A percentile compares a stretch with the other conserved stretches of the same genome.
Conservation (phyloP, 1,140 invertebrate species). For the Zophobas atratus region DNA sequence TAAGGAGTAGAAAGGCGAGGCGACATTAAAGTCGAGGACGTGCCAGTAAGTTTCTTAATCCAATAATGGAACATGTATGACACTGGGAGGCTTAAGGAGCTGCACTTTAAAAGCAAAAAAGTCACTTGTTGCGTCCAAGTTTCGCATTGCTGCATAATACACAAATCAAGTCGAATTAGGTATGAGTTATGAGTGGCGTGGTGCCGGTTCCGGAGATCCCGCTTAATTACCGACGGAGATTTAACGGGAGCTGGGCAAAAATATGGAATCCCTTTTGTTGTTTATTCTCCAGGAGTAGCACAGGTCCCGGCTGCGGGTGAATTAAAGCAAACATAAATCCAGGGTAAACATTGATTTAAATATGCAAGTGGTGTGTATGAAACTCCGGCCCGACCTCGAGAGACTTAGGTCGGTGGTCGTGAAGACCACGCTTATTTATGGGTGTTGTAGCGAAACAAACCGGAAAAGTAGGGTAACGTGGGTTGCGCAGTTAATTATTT, state of each 20-base stretch:
- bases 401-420: conserved; percentile 20
- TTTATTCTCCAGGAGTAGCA: neutral
- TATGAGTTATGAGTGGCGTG: too few relatives aligned
- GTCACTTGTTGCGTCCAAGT: too few relatives aligned
- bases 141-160: too few relatives aligned
- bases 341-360: conserved; percentile 33
- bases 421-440: conserved; percentile 10
- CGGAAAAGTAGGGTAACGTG: neutral
- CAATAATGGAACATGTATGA: too few relatives aligned
- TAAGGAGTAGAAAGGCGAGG: too few relatives aligned
- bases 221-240: neutral
- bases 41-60: too few relatives aligned
- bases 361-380: conserved; percentile 31
- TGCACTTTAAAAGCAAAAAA: too few relatives aligned
- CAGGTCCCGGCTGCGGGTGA: neutral
- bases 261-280: neutral
- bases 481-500: too few relatives aligned
- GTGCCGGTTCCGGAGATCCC: neutral
- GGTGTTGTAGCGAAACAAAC: conserved; percentile 8
- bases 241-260: neutral
- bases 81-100: too few relatives aligned
- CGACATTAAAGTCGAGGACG: too few relatives aligned
- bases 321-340: conserved; percentile 27
- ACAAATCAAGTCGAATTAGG: too few relatives aligned
- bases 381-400: conserved; percentile 10